Evolutionary conservation across 2,888 invertebrate species (phyloP).

Genomic region (Achlya flavicornis): DNA sequence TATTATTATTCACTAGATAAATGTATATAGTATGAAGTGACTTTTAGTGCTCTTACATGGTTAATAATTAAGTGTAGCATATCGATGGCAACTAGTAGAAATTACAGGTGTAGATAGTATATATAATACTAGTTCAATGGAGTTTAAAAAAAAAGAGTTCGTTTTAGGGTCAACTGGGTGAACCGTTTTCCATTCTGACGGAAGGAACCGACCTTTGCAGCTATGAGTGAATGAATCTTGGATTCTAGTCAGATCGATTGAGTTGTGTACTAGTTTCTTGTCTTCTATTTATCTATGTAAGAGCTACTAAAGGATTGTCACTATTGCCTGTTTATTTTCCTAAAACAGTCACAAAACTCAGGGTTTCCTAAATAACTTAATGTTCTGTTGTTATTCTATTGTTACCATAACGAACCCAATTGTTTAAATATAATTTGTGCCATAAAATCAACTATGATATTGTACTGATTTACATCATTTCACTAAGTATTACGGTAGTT

Average conservation of each 20-base stretch:
- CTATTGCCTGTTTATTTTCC: not conserved
- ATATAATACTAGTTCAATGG: too few relatives aligned
- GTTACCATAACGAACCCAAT: conserved; percentile 11
- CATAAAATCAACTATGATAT: conserved; percentile 11
- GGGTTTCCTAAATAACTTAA: conserved; percentile 9
- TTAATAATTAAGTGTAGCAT: too few relatives aligned
- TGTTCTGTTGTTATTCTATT: conserved; percentile 3
- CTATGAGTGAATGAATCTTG: too few relatives aligned
- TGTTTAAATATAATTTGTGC: conserved; percentile 10
- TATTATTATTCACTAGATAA: not conserved
- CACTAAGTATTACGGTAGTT: conserved; percentile 24
- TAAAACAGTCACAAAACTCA: conserved; percentile 8
- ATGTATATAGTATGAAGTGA: not conserved
- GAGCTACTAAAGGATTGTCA: not conserved
- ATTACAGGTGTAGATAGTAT: too few relatives aligned
- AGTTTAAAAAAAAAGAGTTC: too few relatives aligned
- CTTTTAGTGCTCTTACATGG: not conserved
- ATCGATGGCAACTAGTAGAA: too few relatives aligned
- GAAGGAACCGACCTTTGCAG: too few relatives aligned
- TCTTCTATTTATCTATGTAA: not conserved
- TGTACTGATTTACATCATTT: conserved; percentile 20
- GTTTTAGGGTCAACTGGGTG: too few relatives aligned
- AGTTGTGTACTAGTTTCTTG: not conserved
- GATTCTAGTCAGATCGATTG: too few relatives aligned
- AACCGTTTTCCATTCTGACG: too few relatives aligned